Percentiles rank a stretch among this genome's conserved stretches.
These are phyloP conservation scores for Pinna nobilis DNA, from an alignment of 1,140 invertebrate species.

Conservation along the genomic window DNA sequence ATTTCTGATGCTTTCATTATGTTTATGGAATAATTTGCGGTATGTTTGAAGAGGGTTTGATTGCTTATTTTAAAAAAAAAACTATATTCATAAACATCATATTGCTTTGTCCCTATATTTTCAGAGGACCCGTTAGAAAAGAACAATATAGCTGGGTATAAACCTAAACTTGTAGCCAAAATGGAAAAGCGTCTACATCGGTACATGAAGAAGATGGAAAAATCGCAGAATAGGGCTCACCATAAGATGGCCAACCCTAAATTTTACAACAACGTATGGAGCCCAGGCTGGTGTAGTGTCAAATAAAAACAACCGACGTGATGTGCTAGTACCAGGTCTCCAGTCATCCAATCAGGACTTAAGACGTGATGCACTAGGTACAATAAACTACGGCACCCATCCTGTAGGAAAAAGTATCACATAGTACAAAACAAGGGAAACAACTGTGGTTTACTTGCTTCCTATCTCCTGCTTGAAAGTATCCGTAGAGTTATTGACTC, in stretches of 20 bases:
- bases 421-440: too few species aligned
- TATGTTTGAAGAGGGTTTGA: not conserved
- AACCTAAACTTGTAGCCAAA: slow-evolving; percentile 16
- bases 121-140: slow-evolving; percentile 35
- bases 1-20: not conserved
- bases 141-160: slow-evolving; percentile 26
- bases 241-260: not conserved
- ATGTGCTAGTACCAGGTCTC: too few species aligned
- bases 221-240: not conserved
- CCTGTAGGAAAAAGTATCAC: too few species aligned
- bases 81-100: not conserved
- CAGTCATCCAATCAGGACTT: too few species aligned
- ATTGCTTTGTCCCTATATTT: not conserved
- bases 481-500: too few species aligned
- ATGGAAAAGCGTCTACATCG: slow-evolving; percentile 27
- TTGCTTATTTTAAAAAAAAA: not conserved
- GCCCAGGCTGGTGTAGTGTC: slow-evolving; percentile 35
- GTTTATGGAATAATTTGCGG: not conserved
- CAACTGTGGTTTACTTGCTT: too few species aligned
- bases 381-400: too few species aligned
- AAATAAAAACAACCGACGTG: too few species aligned
- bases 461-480: too few species aligned
- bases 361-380: too few species aligned
- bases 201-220: slow-evolving; percentile 11
- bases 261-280: slow-evolving; percentile 15